These are phyloP conservation scores for Pseudonaja textilis DNA, from an alignment of 2,113 vertebrate genomes.

Conservation along the genomic window DNA sequence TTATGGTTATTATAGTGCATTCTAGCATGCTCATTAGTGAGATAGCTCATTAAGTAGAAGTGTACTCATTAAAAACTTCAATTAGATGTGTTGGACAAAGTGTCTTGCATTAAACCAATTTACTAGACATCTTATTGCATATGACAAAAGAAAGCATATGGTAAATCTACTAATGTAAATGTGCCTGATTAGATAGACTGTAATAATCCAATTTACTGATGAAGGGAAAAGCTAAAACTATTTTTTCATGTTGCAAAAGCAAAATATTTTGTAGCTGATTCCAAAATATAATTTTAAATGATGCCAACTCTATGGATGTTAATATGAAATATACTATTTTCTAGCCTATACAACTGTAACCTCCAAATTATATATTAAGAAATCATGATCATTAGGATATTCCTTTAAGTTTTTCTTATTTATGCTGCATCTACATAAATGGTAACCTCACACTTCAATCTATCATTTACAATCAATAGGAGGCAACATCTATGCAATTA, in stretches of 20 bases:
- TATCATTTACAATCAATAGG: background rate
- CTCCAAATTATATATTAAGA: background rate
- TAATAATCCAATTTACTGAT: background rate
- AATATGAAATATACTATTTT: background rate
- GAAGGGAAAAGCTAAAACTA: slow-evolving; percentile 11
- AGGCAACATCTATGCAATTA: background rate
- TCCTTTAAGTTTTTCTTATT: background rate
- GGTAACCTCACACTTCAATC: background rate
- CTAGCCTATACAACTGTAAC: background rate
- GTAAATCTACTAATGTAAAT: background rate
- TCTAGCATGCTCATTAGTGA: slow-evolving; percentile 22
- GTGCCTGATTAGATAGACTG: background rate
- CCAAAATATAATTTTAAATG: background rate
- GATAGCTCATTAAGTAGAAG: slow-evolving; percentile 24
- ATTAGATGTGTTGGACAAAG: slow-evolving; percentile 33
- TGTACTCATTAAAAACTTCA: slow-evolving; percentile 21
- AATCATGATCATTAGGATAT: background rate
- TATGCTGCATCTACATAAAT: background rate
- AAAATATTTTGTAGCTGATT: rapidly evolving
- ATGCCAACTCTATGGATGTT: background rate
- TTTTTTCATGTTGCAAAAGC: background rate
- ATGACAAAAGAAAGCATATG: slow-evolving; percentile 36
- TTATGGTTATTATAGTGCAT: slow-evolving; percentile 20
- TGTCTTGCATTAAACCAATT: slow-evolving; percentile 16
- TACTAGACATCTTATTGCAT: background rate